Evolutionary conservation across 1,140 invertebrate species (phyloP), one percentile per base, ranked within the genome.

Genomic region (Hestina assimilis): DNA sequence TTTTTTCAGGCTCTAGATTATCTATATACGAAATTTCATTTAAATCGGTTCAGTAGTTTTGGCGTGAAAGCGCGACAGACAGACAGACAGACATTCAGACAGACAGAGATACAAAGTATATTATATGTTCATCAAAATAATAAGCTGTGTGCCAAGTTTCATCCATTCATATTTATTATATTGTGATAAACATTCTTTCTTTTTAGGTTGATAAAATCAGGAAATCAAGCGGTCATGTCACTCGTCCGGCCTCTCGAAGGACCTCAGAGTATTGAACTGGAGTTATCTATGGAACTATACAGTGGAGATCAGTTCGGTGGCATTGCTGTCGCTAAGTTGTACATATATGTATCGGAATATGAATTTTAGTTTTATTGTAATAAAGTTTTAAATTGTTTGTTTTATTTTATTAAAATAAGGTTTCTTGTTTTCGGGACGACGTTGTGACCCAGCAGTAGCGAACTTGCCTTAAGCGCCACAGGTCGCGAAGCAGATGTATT

Each of bases 251-350:
- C 92, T 0, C 91, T 98, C 2, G 85, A 92, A 35, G 97, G 96
- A 0, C 96, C 97, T 0, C 96, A 98, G 83, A 96, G 97, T 69
- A 93, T 98, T 33, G 94, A 97, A 56, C 77, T 98, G 3, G 92
- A 96, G 60, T 87, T 98, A 8, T 92, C 90, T 35, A 97, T 98
- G 96, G 94, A 96, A 64, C 91, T 98, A 2, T 96, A 93, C 76
- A 91, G 91, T 28, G 90, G 92, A 45, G 91, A 92, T 0, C 83
- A 89, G 24, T 95, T 94, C 40, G 91, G 91, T 1, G 96, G 95
- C 0, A 94, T 92, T 17, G 95, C 94, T 1, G 91, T 97, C 0
- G 95, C 96, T 0, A 96, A 95, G 79, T 89, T 98, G 33, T 93
- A 94, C 63, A 93, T 98, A 24, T 93, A 93, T 73, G 95, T 98